Percentiles rank a stretch among this genome's conserved stretches.
phyloP scores from a whole-genome alignment of 2,888 invertebrate genomes.

The Tetanocera ferruginea region DNA sequence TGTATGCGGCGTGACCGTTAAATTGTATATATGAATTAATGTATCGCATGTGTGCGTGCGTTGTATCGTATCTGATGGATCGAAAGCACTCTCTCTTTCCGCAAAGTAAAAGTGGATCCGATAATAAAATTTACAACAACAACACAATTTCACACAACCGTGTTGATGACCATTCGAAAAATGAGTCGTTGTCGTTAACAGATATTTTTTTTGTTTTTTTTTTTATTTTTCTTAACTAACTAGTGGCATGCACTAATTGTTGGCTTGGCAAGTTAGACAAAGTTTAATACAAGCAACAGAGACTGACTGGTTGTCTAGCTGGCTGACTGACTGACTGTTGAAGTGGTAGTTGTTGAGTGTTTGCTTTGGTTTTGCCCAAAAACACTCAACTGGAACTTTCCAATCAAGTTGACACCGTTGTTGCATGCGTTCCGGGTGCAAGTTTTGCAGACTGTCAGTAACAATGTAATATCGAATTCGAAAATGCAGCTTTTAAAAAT shows the following conservation, averaged over 20 bases:
- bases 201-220: not conserved
- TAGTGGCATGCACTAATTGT: too few species aligned
- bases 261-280: constrained; percentile 24
- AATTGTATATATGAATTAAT: too few species aligned
- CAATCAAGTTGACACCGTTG: constrained; percentile 53
- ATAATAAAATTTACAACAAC: constrained; percentile 27
- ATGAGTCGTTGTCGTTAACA: not conserved
- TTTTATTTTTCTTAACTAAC: not conserved
- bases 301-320: not conserved
- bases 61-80: constrained; percentile 5
- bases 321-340: not conserved
- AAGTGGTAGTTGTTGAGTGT: not conserved
- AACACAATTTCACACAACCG: constrained; percentile 8
- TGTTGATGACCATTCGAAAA: not conserved
- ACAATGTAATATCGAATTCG: not conserved
- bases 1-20: too few species aligned
- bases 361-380: not conserved
- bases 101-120: constrained; percentile 63
- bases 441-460: not conserved
- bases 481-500: not conserved
- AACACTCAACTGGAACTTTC: constrained; percentile 55
- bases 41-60: not conserved
- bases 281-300: not conserved
- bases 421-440: constrained; percentile 15
- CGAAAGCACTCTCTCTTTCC: constrained; percentile 63